Evolutionary conservation across 2,888 invertebrate species (phyloP), one percentile per base, ranked within the genome.

Genomic region (Pelosia muscerda): DNA sequence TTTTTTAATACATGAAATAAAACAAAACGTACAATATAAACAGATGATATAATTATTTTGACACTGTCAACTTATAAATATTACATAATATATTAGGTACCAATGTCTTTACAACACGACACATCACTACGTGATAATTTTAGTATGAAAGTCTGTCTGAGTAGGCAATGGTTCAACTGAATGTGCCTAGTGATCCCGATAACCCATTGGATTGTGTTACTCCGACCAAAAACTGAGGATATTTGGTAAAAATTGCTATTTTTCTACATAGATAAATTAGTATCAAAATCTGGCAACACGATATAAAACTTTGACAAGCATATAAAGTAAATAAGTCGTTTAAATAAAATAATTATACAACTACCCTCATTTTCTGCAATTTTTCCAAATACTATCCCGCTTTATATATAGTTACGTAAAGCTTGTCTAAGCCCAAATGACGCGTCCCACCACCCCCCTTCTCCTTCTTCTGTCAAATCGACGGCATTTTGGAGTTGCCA

Each of bases 21-120:
- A 92, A 92, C 84, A 78, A 77, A 68, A 3, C 26, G 19, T 71
- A 84, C 84, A 87, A 86, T 91, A 92, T 88, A 92, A 93, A 94
- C 92, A 91, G 92, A 91, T 90, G 75, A 89, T 93, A 92, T 92
- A 90, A 89, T 92, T 90, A 92, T 89, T 90, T 93, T 92, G 93
- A 94, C 93, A 93, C 91, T 82, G 93, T 93, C 94, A 94, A 93
- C 88, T 92, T 91, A 91, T 87, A 91, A 84, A 85, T 86, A 86
- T 79, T 83, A 84, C 79, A 84, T 74, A 79, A 84, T 74, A 79
- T 83, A 79, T 78, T 83, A 85, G 82, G 85, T 91, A 92, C 88
- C 88, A 87, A 90, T 81, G 77, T 87, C 79, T 85, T 84, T 81
- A 81, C 75, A 87, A 86, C 83, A 86, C 80, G 79, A 76, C 81